Evolutionary conservation across 2,888 invertebrate species (phyloP), one percentile per base, ranked within the genome.

Genomic region (Synergus itoensis): DNA sequence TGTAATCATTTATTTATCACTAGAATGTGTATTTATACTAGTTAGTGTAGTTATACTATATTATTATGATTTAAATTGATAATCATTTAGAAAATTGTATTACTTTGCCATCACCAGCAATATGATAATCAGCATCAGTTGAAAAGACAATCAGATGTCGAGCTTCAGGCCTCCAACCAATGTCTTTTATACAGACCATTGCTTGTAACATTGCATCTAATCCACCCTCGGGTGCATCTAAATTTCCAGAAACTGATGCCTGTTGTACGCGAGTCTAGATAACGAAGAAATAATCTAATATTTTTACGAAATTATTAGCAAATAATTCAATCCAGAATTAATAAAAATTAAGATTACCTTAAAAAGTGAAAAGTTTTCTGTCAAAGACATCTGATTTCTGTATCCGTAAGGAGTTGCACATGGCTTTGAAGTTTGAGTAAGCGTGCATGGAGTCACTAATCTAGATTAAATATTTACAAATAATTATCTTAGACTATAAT

Each of bases 131-230:
- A 1, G 95, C 96, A 90, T 97, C 96, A 0, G 97, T 96, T 0
- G 97, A 94, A 85, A 96, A 95, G 0, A 98, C 94, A 62, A 98
- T 90, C 85, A 98, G 94, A 91, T 96, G 96, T 80, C 96, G 93
- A 0, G 96, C 96, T 77, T 95, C 93, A 0, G 94, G 91, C 84
- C 98, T 93, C 98, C 98, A 98, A 16, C 96, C 96, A 86, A 97
- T 96, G 85, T 94, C 91, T 16, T 95, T 87, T 83, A 94, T 92
- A 87, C 96, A 96, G 7, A 95, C 95, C 81, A 98, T 95, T 0
- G 95, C 96, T 92, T 98, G 98, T 93, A 98, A 96, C 41, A 98
- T 93, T 4, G 97, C 98, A 90, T 98, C 98, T 75, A 98, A 94
- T 0, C 97, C 97, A 9, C 97, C 97, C 92, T 98, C 98, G 0